Evolutionary conservation across 2,113 vertebrate species (phyloP).

Genomic region (Probosciger aterrimus): DNA sequence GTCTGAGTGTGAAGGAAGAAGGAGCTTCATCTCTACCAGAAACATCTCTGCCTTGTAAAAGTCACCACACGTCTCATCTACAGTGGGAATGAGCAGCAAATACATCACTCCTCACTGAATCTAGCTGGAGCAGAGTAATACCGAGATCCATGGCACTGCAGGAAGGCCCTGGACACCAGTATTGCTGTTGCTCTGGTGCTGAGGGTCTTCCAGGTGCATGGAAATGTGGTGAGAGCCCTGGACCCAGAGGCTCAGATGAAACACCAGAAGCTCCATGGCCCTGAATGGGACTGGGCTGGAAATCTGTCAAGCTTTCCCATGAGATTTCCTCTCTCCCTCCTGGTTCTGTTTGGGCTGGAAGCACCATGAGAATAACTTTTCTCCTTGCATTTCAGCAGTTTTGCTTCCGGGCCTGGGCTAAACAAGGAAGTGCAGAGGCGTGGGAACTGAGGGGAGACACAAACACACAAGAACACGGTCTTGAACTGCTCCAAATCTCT

Average conservation of each 20-base stretch:
- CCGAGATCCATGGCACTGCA: background rate
- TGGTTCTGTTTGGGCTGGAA: conserved; percentile 51
- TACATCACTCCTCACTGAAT: background rate
- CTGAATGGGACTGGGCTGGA: background rate
- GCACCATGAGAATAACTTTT: conserved; percentile 63
- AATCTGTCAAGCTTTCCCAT: conserved; percentile 40
- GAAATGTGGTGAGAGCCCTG: background rate
- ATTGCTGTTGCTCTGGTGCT: background rate
- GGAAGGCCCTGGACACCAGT: background rate
- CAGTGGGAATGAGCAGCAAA: background rate
- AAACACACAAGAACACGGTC: background rate
- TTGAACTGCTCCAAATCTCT: background rate
- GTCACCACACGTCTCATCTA: background rate
- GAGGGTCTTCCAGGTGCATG: background rate
- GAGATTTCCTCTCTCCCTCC: conserved; percentile 53
- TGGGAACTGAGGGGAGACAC: conserved; percentile 58
- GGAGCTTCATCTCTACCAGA: background rate
- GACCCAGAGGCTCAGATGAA: background rate
- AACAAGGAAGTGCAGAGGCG: conserved; percentile 66
- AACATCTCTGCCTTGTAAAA: background rate
- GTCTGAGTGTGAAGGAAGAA: background rate
- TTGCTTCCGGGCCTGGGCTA: conserved; percentile 65
- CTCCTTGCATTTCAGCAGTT: conserved; percentile 55
- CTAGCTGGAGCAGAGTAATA: background rate
- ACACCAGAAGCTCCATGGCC: background rate